Conservation (phyloP, 2,888 invertebrate genomes). For the Acronicta leporina region DNA sequence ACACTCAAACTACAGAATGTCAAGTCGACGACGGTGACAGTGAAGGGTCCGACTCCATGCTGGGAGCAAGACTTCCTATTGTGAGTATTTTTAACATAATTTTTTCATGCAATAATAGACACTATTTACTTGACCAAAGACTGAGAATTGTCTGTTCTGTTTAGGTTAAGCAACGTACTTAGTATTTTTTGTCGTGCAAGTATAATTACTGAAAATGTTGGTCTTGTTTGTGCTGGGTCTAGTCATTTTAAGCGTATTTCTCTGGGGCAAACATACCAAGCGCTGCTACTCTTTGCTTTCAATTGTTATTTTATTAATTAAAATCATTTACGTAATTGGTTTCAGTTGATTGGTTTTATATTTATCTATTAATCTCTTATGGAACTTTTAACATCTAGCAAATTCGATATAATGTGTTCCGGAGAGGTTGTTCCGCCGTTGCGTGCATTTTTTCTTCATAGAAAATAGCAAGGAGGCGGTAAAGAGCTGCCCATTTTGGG, state of each 20-base stretch:
- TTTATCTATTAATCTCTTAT: no score
- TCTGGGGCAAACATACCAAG: no score
- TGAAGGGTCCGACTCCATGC: constrained; percentile 98
- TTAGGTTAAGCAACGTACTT: background rate
- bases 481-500: no score
- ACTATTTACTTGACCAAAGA: constrained; percentile 15
- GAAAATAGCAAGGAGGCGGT: no score
- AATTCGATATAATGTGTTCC: no score
- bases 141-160: constrained; percentile 20
- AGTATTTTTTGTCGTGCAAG: constrained; percentile 4
- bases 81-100: constrained; percentile 91
- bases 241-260: constrained; percentile 17
- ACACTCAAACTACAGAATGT: constrained; percentile 99
- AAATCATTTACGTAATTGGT: no score
- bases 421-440: no score
- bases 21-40: constrained; percentile 98
- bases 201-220: constrained; percentile 31
- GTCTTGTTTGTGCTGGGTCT: constrained; percentile 8
- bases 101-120: constrained; percentile 35
- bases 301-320: no score
- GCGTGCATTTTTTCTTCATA: no score
- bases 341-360: no score
- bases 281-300: no score
- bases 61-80: constrained; percentile 99
- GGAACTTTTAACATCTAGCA: no score